A percentile compares a stretch with the other conserved stretches of the same genome.
Conservation (phyloP, 2,797 vertebrate genomes). For the Kryptolebias ocellatus region DNA sequence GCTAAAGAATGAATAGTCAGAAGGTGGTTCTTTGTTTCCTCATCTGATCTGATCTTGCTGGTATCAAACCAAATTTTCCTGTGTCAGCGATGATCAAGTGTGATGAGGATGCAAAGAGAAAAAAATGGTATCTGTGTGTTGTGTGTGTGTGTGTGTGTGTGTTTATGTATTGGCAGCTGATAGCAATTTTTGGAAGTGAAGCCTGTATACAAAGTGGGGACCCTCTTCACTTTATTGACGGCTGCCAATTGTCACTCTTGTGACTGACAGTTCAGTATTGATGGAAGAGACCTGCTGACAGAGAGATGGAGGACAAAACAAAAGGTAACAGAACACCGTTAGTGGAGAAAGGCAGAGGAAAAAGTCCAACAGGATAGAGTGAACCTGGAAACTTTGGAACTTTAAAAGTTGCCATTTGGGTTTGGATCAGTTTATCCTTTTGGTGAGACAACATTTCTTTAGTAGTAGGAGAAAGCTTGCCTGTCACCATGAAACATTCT, state of each 20-base stretch:
- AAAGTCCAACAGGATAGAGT: slow-evolving; percentile 10
- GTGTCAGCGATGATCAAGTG: slow-evolving; percentile 75
- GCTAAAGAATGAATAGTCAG: slow-evolving; percentile 67
- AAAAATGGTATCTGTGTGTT: slow-evolving; percentile 38
- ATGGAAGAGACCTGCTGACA: slow-evolving; percentile 80
- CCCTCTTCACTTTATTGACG: slow-evolving; percentile 78
- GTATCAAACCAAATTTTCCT: slow-evolving; percentile 66
- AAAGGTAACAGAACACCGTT: slow-evolving; percentile 51
- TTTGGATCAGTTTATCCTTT: slow-evolving; percentile 14
- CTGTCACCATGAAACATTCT: no score
- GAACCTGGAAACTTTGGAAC: slow-evolving; percentile 36
- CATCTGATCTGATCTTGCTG: slow-evolving; percentile 73
- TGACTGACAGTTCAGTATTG: slow-evolving; percentile 84
- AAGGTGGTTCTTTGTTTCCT: slow-evolving; percentile 79
- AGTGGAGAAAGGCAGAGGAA: slow-evolving; percentile 31
- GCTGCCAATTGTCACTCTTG: slow-evolving; percentile 77
- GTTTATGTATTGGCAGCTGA: slow-evolving; percentile 80
- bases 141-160: slow-evolving; percentile 42
- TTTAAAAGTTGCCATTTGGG: slow-evolving; percentile 25
- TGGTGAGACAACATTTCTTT: slow-evolving; percentile 92
- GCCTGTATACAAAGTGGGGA: slow-evolving; percentile 57
- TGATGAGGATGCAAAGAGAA: slow-evolving; percentile 69
- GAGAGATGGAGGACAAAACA: slow-evolving; percentile 72
- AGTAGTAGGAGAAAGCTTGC: slow-evolving; percentile 90
- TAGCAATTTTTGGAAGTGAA: slow-evolving; percentile 70